Conservation (phyloP, 2,888 invertebrate species). For the Schizotus pectinicornis region DNA sequence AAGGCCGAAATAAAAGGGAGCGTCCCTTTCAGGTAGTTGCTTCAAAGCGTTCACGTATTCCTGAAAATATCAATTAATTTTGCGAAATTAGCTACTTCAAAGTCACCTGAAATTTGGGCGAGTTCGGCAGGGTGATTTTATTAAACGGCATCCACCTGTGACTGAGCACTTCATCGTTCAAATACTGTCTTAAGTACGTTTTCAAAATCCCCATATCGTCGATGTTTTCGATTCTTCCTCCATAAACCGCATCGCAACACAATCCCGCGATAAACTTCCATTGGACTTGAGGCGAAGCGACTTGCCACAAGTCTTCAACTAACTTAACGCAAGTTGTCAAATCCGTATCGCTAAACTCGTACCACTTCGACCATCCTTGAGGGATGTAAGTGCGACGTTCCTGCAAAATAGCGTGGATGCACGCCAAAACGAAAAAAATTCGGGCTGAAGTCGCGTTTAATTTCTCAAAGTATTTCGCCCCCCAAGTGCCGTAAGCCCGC, state of each 20-base stretch:
- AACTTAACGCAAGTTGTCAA: slow-evolving; percentile 75
- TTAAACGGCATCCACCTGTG: slow-evolving; percentile 66
- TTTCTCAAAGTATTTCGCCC: slow-evolving; percentile 53
- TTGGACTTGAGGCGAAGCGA: slow-evolving; percentile 57
- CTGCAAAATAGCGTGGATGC: slow-evolving; percentile 88
- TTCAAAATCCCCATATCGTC: slow-evolving; percentile 73
- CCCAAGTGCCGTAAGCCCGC: slow-evolving; percentile 77
- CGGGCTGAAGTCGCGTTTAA: slow-evolving; percentile 49
- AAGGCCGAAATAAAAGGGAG: slow-evolving; percentile 79
- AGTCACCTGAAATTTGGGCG: slow-evolving; percentile 63
- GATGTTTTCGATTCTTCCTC: slow-evolving; percentile 81
- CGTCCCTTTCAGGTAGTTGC: slow-evolving; percentile 73
- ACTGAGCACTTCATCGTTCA: slow-evolving; percentile 64
- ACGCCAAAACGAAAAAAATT: slow-evolving; percentile 79
- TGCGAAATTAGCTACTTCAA: slow-evolving; percentile 23
- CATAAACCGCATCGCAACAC: slow-evolving; percentile 81
- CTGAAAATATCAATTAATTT: slow-evolving; percentile 54
- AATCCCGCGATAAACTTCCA: slow-evolving; percentile 82
- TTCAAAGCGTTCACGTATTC: slow-evolving; percentile 72
- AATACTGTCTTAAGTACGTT: slow-evolving; percentile 71
- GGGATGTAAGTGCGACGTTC: slow-evolving; percentile 93
- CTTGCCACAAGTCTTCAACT: slow-evolving; percentile 56
- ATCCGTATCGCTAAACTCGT: slow-evolving; percentile 87
- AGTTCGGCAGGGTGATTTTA: slow-evolving; percentile 60
- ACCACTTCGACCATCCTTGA: slow-evolving; percentile 88